phyloP scores from a whole-genome alignment of 2,113 vertebrate genomes.

The Phylloscopus trochilus region DNA sequence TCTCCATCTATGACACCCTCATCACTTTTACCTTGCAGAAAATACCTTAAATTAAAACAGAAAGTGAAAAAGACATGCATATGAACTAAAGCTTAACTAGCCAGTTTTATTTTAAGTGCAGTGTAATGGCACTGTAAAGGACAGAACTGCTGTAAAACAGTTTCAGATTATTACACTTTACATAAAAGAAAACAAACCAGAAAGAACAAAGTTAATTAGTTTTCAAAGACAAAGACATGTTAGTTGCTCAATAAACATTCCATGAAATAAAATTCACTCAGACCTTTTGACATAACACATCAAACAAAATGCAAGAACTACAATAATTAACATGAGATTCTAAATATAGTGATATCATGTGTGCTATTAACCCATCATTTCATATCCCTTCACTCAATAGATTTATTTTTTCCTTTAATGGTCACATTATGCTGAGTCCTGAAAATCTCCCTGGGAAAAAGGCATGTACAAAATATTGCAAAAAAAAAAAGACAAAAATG shows the following conservation, averaged over 20 bases:
- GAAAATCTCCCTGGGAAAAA: background rate
- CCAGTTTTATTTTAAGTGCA: conserved; percentile 62
- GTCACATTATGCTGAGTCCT: background rate
- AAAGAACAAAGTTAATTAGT: conserved; percentile 66
- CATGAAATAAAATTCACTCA: conserved; percentile 26
- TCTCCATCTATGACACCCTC: conserved; percentile 62
- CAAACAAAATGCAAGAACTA: conserved; percentile 10
- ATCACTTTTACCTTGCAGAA: conserved; percentile 58
- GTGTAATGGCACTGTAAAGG: conserved; percentile 42
- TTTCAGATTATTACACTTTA: conserved; percentile 66
- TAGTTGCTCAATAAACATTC: conserved; percentile 35
- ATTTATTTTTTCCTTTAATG: background rate
- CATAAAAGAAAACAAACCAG: conserved; percentile 42
- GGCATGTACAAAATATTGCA: background rate
- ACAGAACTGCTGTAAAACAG: conserved; percentile 49
- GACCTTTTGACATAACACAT: conserved; percentile 1
- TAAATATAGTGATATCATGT: background rate
- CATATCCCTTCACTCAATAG: background rate
- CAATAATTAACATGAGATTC: background rate
- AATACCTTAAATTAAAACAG: conserved; percentile 66
- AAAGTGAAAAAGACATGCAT: background rate
- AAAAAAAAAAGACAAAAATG: background rate
- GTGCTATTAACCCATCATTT: background rate
- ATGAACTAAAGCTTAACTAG: conserved; percentile 58
- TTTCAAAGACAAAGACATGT: conserved; percentile 52